Conservation (phyloP, 2,113 vertebrate genomes). For the Pelmatolapia mariae region DNA sequence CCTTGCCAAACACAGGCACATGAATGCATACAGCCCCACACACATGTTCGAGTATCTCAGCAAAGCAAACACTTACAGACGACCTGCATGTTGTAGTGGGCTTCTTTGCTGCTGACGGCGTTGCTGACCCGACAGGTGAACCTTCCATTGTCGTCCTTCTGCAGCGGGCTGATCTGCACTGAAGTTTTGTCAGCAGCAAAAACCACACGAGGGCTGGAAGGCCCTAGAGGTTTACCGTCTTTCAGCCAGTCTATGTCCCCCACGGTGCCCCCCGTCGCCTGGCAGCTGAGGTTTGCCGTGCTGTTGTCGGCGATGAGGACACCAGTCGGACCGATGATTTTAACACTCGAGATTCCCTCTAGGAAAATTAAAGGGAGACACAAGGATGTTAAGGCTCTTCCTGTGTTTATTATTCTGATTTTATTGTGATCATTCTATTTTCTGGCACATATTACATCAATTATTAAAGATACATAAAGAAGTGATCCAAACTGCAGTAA, state of each 20-base stretch:
- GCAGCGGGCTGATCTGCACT: constrained; percentile 20
- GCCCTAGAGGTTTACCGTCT: neutral
- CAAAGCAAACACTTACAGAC: constrained; percentile 57
- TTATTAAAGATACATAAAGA: neutral
- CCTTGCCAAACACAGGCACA: neutral
- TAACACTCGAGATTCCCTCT: constrained; percentile 43
- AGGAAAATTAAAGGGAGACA: neutral
- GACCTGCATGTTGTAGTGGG: constrained; percentile 34
- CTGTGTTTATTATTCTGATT: neutral
- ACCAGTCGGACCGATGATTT: neutral
- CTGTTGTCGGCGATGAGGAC: constrained; percentile 50
- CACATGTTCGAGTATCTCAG: neutral
- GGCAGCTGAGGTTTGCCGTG: constrained; percentile 60
- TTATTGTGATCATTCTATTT: neutral
- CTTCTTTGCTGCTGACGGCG: neutral
- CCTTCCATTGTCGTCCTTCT: constrained; percentile 54
- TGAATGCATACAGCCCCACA: neutral
- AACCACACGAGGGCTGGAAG: neutral
- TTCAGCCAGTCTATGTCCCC: constrained; percentile 33
- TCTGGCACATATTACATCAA: accelerated
- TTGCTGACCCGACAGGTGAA: constrained; percentile 51
- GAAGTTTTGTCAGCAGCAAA: neutral
- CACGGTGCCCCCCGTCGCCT: neutral
- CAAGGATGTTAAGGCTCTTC: neutral
- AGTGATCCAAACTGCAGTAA: neutral